Conservation (phyloP, 2,797 vertebrate genomes). For the Mormyrops boulengeri region DNA sequence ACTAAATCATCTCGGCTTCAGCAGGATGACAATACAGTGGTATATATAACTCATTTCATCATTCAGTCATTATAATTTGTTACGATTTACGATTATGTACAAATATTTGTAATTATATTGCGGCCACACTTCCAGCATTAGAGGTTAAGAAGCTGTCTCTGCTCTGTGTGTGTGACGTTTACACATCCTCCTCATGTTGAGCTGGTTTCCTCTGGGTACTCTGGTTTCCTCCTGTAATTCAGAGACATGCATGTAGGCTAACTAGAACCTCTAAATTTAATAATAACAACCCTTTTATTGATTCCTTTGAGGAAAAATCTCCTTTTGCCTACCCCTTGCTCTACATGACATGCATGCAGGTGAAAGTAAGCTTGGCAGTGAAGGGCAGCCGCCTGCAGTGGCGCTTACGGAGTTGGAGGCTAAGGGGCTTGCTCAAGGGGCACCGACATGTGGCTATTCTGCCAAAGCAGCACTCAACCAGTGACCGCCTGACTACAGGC, state of each 20-base stretch:
- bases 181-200: background rate
- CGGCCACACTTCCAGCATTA: background rate
- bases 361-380: background rate
- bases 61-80: background rate
- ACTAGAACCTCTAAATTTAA: background rate
- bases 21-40: background rate
- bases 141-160: background rate
- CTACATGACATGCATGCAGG: background rate
- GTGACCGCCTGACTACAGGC: background rate
- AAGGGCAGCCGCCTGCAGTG: background rate
- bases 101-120: background rate
- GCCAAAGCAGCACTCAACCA: background rate
- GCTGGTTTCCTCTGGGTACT: background rate
- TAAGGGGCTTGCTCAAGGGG: background rate
- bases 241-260: background rate
- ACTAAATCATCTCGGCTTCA: background rate
- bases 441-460: background rate
- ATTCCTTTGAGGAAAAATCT: background rate
- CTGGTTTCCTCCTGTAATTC: background rate
- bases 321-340: background rate
- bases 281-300: background rate
- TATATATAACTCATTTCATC: background rate
- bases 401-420: background rate
- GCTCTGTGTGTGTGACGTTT: background rate
- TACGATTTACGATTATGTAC: background rate